A percentile compares a stretch with the other conserved stretches of the same genome.
Conservation (phyloP, 64 coral and sea anemone species). For the Orbicella faveolata region DNA sequence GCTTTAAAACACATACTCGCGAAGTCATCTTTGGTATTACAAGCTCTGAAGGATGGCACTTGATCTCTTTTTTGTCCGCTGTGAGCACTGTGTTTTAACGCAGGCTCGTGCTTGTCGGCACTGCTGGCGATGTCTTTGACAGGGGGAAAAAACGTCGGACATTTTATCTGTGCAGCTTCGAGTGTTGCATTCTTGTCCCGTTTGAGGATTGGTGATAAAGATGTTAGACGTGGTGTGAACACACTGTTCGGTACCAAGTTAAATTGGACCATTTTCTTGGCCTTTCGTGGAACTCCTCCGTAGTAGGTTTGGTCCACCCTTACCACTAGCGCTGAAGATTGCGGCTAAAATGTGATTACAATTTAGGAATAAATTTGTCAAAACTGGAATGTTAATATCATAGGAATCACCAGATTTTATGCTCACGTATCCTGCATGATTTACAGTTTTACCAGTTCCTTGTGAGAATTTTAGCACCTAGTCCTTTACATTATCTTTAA, state of each 20-base stretch:
- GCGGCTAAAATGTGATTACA: neutral
- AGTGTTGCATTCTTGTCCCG: neutral
- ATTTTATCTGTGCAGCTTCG: neutral
- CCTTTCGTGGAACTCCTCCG: neutral
- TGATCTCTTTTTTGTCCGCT: neutral
- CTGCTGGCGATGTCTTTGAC: neutral
- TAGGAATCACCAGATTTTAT: too few relatives aligned
- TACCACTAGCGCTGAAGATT: neutral
- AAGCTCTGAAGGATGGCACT: neutral
- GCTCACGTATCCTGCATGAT: too few relatives aligned
- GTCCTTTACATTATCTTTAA: too few relatives aligned
- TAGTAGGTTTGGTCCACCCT: slow-evolving; percentile 19
- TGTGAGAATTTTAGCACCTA: too few relatives aligned
- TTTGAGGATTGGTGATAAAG: slow-evolving; percentile 28
- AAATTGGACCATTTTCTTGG: neutral
- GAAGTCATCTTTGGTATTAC: neutral
- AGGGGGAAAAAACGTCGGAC: neutral
- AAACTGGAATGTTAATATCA: too few relatives aligned
- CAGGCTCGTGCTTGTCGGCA: too few relatives aligned
- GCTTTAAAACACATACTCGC: slow-evolving; percentile 8
- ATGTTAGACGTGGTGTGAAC: neutral
- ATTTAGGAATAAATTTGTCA: neutral
- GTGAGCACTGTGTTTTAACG: neutral
- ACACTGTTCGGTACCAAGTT: slow-evolving; percentile 7
- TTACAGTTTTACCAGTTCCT: too few relatives aligned